Percentiles rank a stretch among this genome's conserved stretches.
Conservation (phyloP, 2,888 invertebrate genomes). For the Diploptera punctata region DNA sequence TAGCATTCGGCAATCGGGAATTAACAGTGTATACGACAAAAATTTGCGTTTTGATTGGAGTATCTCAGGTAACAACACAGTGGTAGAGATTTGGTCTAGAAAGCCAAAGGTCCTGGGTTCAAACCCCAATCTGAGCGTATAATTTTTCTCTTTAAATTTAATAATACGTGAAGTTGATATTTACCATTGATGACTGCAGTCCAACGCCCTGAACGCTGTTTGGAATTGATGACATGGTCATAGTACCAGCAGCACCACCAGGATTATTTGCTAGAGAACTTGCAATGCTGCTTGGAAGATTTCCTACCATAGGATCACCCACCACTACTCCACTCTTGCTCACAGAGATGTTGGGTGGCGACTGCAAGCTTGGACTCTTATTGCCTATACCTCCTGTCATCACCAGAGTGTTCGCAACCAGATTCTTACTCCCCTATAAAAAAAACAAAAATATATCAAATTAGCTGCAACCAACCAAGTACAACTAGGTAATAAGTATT, state of each 20-base stretch:
- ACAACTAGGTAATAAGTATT: too few species aligned
- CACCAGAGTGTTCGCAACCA: conserved; percentile 73
- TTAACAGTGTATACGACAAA: too few species aligned
- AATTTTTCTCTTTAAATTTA: too few species aligned
- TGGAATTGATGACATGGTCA: conserved; percentile 53
- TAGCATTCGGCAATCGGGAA: too few species aligned
- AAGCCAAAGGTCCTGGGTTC: too few species aligned
- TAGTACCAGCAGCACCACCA: conserved; percentile 36
- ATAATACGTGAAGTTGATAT: too few species aligned
- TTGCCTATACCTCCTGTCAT: conserved; percentile 78
- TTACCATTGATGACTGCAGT: conserved; percentile 19
- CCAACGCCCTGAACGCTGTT: conserved; percentile 50
- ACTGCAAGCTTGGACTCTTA: conserved; percentile 85
- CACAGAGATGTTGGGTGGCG: conserved; percentile 83
- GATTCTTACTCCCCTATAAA: conserved; percentile 70
- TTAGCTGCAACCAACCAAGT: too few species aligned
- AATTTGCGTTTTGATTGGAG: too few species aligned
- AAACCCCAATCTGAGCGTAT: too few species aligned
- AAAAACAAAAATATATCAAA: too few species aligned
- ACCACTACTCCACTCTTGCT: conserved; percentile 55
- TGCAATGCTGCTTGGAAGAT: conserved; percentile 62
- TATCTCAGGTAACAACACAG: too few species aligned
- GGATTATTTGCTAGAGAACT: conserved; percentile 57
- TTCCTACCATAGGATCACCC: conserved; percentile 44
- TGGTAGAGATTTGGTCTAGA: too few species aligned